phyloP scores from a whole-genome alignment of 2,797 vertebrate genomes.

The Scolopax bukidnonensis region DNA sequence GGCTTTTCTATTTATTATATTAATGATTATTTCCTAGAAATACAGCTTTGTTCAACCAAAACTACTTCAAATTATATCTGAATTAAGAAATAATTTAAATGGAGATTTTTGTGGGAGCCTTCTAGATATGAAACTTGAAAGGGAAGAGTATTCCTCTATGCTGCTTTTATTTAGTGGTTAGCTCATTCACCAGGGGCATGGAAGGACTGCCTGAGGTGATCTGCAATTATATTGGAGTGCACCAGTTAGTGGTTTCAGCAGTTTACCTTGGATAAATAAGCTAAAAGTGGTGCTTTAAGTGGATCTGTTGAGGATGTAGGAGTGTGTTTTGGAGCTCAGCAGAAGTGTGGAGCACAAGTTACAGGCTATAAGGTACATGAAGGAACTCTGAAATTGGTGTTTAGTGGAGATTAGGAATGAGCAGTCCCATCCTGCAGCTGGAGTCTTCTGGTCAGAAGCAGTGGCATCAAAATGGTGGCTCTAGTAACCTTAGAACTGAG shows the following conservation, averaged over 20 bases:
- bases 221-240: not conserved
- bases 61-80: not conserved
- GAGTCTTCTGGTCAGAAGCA: not conserved
- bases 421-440: not conserved
- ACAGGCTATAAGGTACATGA: not conserved
- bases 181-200: not conserved
- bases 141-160: not conserved
- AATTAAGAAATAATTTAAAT: not conserved
- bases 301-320: not conserved
- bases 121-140: not conserved
- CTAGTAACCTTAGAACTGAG: not conserved
- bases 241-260: not conserved
- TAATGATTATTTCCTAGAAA: not conserved
- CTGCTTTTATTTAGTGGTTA: not conserved
- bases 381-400: not conserved
- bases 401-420: not conserved
- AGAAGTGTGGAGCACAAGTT: not conserved
- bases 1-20: not conserved
- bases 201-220: not conserved
- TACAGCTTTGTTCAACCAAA: not conserved
- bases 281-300: not conserved
- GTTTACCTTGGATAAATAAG: not conserved
- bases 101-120: not conserved
- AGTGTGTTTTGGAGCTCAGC: not conserved
- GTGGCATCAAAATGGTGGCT: not conserved